Conservation (phyloP, 2,797 vertebrate genomes). For the Cryptoblepharus egeriae region DNA sequence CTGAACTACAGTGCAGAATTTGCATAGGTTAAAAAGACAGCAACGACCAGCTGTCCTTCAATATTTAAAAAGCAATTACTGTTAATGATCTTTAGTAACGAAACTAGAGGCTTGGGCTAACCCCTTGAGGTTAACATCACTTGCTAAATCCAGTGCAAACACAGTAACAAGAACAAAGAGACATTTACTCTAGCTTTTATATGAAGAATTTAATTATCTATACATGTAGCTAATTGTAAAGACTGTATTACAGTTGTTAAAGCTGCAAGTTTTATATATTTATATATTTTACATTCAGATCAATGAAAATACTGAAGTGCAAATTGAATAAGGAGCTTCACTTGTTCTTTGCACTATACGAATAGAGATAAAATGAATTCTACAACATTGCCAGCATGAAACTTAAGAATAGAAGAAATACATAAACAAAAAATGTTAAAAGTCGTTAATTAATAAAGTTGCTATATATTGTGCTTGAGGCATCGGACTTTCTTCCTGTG, state of each 20-base stretch:
- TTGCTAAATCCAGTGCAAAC: conserved; percentile 44
- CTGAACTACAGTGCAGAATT: not conserved
- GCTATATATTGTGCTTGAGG: conserved; percentile 68
- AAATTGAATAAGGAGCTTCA: conserved; percentile 65
- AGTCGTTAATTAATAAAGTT: conserved; percentile 60
- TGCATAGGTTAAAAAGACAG: conserved; percentile 20
- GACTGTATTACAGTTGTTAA: conserved; percentile 89
- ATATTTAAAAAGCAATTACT: not conserved
- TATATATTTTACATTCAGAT: conserved; percentile 90
- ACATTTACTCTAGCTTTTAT: conserved; percentile 82
- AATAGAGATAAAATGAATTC: conserved; percentile 42
- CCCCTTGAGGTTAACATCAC: conserved; percentile 33
- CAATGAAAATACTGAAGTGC: conserved; percentile 83
- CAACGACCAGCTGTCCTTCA: not conserved
- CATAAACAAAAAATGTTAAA: conserved; percentile 45
- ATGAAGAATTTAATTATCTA: conserved; percentile 90
- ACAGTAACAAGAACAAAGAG: conserved; percentile 79
- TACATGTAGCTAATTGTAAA: conserved; percentile 86
- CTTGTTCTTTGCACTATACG: conserved; percentile 61
- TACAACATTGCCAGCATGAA: conserved; percentile 53
- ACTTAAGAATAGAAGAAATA: conserved; percentile 25
- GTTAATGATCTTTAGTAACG: not conserved
- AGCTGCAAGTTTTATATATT: conserved; percentile 85
- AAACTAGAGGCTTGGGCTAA: conserved; percentile 27
- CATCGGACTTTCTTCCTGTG: conserved; percentile 38